phyloP scores from a whole-genome alignment of 2,113 vertebrate species.

The Corythornis vintsioides region DNA sequence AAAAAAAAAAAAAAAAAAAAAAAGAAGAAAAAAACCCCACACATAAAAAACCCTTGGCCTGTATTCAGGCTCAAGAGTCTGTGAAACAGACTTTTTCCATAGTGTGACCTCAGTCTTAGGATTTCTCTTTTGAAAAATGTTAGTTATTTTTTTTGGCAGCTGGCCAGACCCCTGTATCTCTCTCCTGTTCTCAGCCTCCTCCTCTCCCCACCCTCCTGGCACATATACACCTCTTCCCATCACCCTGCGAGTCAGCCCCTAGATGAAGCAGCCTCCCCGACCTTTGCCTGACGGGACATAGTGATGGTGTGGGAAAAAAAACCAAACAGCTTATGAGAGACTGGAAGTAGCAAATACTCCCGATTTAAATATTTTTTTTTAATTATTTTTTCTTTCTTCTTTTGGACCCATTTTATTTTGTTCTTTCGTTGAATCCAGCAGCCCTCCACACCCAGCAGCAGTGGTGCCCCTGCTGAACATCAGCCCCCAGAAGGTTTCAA shows the following conservation, averaged over 20 bases:
- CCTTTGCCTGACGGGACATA: background rate
- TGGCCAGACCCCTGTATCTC: slow-evolving; percentile 60
- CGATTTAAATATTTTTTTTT: background rate
- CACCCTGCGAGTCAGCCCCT: background rate
- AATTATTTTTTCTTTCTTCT: background rate
- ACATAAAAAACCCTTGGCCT: slow-evolving; percentile 46
- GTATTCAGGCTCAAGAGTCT: slow-evolving; percentile 71
- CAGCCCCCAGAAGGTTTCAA: background rate
- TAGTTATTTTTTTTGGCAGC: slow-evolving; percentile 75
- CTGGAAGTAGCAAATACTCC: background rate
- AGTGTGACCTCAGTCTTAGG: slow-evolving; percentile 76
- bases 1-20: background rate
- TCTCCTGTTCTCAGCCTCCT: background rate
- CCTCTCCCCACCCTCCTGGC: background rate
- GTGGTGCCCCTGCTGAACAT: background rate
- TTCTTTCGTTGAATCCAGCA: background rate
- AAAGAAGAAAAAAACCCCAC: background rate
- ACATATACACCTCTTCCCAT: background rate
- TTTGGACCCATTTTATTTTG: background rate
- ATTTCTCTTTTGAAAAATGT: slow-evolving; percentile 71
- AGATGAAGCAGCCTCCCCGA: background rate
- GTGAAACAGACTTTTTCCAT: slow-evolving; percentile 79
- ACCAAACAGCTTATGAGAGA: background rate
- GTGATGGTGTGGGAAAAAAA: background rate
- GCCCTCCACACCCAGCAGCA: background rate